Evolutionary conservation across 2,113 vertebrate species (phyloP), one percentile per base, ranked within the genome.

Genomic region (Tangachromis dhanisi): DNA sequence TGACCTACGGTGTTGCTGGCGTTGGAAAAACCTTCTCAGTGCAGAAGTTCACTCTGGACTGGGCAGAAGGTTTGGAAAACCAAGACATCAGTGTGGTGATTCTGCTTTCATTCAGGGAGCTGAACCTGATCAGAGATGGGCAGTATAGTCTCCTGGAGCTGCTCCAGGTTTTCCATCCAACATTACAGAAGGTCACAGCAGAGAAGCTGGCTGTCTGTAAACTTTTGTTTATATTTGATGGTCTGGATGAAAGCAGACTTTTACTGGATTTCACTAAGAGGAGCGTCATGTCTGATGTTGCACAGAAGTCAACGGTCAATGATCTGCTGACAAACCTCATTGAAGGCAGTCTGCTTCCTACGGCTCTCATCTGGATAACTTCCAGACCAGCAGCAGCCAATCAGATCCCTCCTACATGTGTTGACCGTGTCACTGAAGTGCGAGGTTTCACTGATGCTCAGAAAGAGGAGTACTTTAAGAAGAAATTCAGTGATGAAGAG

Each of bases 341-440:
- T 8, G 0, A 35, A 8, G 86, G 81, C 14, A 83, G 42, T 38
- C 86, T 88, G 55, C 71, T 88, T 53, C 86, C 81, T 6, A 3
- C 47, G 14, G 68, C 86, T 83, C 73, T 80, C 82, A 10, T 84
- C 45, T 88, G 86, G 86, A 83, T 88, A 17, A 88, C 86, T 24
- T 80, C 86, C n/a, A 21, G 21, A 21, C 21, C 21, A 21, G 21
- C 21, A 21, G 21, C 21, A 21, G 21, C 21, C 21, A 21, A 21
- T 21, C 21, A 21, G 21, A 21, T 21, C 21, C 21, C 21, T 21
- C 21, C 21, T 21, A 21, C 21, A 21, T 21, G 21, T 21, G 21
- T 21, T 7, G 5, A 21, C 76, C 47, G 83, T 17, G 16, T 73
- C 11, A 88, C 83, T 4, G 87, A 88, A 71, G 76, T 88, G 16